Percentiles rank a stretch among this genome's conserved stretches.
Conservation (phyloP, 2,113 vertebrate genomes). For the Saimiri boliviensis region DNA sequence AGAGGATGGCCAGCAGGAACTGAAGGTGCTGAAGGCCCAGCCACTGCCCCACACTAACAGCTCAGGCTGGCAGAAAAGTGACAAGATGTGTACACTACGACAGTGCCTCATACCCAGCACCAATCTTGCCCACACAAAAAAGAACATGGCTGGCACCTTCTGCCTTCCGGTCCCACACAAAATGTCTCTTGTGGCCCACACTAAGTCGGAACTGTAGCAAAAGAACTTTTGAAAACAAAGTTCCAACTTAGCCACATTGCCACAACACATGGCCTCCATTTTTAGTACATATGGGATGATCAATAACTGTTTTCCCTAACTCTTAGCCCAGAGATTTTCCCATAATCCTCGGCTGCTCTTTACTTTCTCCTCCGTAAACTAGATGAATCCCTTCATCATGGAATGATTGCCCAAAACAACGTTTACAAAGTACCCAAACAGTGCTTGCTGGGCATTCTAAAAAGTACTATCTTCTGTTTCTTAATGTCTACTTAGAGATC, state of each 20-base stretch:
- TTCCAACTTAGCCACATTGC: not conserved
- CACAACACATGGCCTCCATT: not conserved
- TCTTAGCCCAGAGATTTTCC: not conserved
- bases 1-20: not conserved
- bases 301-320: not conserved
- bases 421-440: not conserved
- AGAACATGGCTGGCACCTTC: not conserved
- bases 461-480: not conserved
- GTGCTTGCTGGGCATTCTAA: not conserved
- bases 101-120: too few relatives aligned
- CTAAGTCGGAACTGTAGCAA: not conserved
- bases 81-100: fast-evolving
- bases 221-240: not conserved
- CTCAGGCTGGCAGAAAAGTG: not conserved
- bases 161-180: not conserved
- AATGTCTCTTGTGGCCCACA: not conserved
- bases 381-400: not conserved
- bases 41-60: not conserved
- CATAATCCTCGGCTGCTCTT: not conserved
- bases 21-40: not conserved
- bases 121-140: not conserved
- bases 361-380: not conserved
- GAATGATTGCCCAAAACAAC: not conserved
- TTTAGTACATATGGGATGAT: not conserved
- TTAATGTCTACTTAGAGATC: not conserved